These are phyloP conservation scores for Caretta caretta DNA, from an alignment of 2,113 vertebrate species.

Conservation along the genomic window DNA sequence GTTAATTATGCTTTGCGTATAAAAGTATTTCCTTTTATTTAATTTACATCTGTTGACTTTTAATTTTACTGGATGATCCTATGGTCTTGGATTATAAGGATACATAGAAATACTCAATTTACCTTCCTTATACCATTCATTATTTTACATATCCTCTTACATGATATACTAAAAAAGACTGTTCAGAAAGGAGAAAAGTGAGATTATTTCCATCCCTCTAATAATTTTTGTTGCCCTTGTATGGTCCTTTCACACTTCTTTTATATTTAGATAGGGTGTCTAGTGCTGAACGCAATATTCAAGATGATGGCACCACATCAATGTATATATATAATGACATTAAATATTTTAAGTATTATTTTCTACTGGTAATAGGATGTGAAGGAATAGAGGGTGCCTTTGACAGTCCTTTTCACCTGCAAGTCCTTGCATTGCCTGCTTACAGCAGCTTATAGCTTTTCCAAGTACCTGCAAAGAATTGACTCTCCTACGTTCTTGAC, in stretches of 20 bases:
- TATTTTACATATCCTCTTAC: not conserved
- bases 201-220: not conserved
- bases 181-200: too few species aligned
- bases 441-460: not conserved
- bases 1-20: not conserved
- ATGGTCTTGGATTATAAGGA: not conserved
- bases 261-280: not conserved
- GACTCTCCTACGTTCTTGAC: rapidly evolving
- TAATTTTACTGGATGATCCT: not conserved
- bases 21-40: not conserved
- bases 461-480: not conserved
- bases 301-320: not conserved
- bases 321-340: not conserved
- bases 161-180: too few species aligned
- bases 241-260: not conserved
- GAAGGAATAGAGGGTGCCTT: not conserved
- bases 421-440: not conserved
- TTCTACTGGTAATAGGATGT: not conserved
- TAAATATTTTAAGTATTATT: not conserved
- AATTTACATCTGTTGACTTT: not conserved
- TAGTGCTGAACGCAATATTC: not conserved
- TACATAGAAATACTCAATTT: not conserved
- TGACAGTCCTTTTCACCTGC: not conserved
- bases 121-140: not conserved
- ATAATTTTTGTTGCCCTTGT: not conserved